phyloP scores from a whole-genome alignment of 2,797 vertebrate genomes.

The Hydrophis major region DNA sequence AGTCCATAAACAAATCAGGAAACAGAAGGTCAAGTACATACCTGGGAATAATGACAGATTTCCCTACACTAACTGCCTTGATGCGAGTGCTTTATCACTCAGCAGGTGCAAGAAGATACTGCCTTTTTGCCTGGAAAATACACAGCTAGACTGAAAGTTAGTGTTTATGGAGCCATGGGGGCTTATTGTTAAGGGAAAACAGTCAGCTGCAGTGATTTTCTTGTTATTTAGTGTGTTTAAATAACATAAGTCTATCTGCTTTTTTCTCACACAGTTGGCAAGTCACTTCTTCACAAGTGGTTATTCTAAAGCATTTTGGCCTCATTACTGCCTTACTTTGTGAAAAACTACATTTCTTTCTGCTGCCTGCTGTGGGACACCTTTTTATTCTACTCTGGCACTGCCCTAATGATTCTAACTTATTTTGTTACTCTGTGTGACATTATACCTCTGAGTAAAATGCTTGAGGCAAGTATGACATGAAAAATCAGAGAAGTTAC shows the following conservation, averaged over 20 bases:
- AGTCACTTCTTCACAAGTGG: conserved; percentile 62
- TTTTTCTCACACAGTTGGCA: conserved; percentile 67
- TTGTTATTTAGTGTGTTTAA: conserved; percentile 74
- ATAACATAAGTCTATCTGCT: conserved; percentile 69
- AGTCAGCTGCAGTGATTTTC: conserved; percentile 65
- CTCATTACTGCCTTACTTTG: conserved; percentile 64
- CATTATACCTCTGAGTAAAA: conserved; percentile 22
- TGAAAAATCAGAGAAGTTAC: neutral
- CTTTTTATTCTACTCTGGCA: conserved; percentile 52
- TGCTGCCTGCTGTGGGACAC: conserved; percentile 24
- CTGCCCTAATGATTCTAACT: conserved; percentile 42
- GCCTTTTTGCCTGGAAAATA: conserved; percentile 66
- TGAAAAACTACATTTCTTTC: conserved; percentile 55
- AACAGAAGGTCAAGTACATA: conserved; percentile 44
- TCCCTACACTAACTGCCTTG: conserved; percentile 12
- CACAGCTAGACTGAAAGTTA: conserved; percentile 55
- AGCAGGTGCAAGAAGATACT: conserved; percentile 56
- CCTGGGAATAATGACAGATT: conserved; percentile 44
- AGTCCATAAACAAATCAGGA: conserved; percentile 28
- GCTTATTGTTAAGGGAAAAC: conserved; percentile 65
- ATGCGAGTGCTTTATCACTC: conserved; percentile 48
- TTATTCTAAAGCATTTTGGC: conserved; percentile 61
- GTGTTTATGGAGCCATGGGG: conserved; percentile 69
- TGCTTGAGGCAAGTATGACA: neutral
- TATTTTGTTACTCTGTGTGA: neutral